Conservation (phyloP, 2,113 vertebrate genomes). For the Eubucco bourcierii region DNA sequence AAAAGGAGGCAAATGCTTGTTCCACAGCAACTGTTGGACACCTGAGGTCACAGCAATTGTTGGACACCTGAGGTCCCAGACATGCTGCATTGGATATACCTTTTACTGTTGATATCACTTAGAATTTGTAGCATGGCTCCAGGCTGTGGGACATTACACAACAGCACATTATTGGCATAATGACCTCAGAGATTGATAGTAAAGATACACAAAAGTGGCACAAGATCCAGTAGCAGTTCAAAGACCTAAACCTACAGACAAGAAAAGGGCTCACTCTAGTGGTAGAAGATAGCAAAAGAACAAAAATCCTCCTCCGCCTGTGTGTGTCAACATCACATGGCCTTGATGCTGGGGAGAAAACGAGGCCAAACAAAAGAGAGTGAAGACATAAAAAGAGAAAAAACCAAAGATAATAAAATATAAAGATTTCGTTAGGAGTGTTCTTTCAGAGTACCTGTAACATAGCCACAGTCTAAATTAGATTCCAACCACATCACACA, state of each 20-base stretch:
- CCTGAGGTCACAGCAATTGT: background rate
- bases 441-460: background rate
- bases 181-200: background rate
- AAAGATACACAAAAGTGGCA: background rate
- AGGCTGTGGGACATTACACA: background rate
- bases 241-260: background rate
- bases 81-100: background rate
- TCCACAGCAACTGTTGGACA: background rate
- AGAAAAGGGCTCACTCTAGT: slow-evolving; percentile 40
- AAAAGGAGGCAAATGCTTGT: background rate
- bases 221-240: background rate
- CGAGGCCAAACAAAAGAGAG: background rate
- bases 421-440: background rate
- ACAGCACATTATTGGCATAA: background rate
- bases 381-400: background rate
- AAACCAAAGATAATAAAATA: background rate
- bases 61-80: background rate
- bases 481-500: background rate
- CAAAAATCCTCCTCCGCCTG: background rate
- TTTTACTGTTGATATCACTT: background rate
- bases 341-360: background rate
- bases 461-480: background rate
- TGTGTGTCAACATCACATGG: background rate
- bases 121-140: background rate
- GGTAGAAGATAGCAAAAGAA: background rate